Evolutionary conservation across 2,113 vertebrate species (phyloP).

Genomic region (Neotoma lepida): DNA sequence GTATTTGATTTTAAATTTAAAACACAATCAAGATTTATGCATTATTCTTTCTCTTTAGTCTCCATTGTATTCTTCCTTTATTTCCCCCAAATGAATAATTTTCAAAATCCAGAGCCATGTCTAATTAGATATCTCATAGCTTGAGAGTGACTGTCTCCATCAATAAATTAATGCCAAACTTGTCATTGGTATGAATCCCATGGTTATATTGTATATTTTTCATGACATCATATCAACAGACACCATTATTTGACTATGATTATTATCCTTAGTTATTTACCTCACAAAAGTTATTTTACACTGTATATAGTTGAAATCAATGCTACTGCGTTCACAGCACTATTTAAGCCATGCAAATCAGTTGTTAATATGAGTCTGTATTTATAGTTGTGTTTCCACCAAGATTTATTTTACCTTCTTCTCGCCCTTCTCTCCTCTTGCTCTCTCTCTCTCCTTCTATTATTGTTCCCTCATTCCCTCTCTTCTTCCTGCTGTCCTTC

Average conservation of each 20-base stretch:
- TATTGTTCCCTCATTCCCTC: neutral
- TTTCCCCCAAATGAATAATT: neutral
- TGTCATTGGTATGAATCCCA: neutral
- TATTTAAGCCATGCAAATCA: neutral
- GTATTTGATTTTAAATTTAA: neutral
- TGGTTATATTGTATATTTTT: neutral
- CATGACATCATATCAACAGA: neutral
- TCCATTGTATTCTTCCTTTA: neutral
- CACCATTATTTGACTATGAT: neutral
- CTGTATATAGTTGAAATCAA: neutral
- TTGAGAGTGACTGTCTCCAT: neutral
- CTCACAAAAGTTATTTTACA: neutral
- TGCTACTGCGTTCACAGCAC: neutral
- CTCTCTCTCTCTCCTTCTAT: neutral
- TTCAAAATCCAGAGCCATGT: neutral
- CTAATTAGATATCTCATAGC: neutral
- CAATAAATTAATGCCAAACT: neutral
- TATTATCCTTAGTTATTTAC: neutral
- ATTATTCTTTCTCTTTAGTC: neutral
- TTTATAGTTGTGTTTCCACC: neutral
- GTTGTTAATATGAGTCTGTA: neutral
- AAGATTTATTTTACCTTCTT: neutral
- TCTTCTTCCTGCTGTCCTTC: neutral
- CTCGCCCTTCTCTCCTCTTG: neutral
- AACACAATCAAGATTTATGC: neutral